Evolutionary conservation across 2,797 vertebrate species (phyloP), one percentile per base, ranked within the genome.

Genomic region (Amphiprion clarkii): DNA sequence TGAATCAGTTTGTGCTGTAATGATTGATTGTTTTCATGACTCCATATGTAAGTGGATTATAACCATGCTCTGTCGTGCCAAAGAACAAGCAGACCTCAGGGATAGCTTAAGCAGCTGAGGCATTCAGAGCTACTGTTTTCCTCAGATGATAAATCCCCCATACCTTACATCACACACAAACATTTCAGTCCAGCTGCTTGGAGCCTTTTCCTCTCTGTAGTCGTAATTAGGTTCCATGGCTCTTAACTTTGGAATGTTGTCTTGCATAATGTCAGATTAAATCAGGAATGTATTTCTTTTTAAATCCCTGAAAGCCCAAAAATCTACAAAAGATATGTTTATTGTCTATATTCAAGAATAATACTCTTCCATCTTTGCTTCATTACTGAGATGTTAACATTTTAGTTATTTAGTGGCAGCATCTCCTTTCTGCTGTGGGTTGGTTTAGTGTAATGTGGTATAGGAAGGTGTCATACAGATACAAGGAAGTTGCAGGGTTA

Each of bases 1-100:
- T 29, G n/a, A 82, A 66, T 71, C 63, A 39, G 52, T 71, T 70
- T 61, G 68, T 58, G 65, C 51, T 36, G 73, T 33, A 23, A 59
- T 71, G 51, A 69, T 16, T 62, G 71, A 84, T 74, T 84, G 72
- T 59, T 74, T 85, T 61, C 66, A 61, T 77, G 75, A 67, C 74
- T 81, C 64, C 33, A 74, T 68, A 74, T 69, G 69, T 66, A 65
- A 82, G 53, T 65, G 65, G 52, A 44, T 79, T 57, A 68, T 74
- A 71, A 74, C 33, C n/a, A 21, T 29, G 31, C 48, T 82, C 46
- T 53, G 51, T 27, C 52, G 33, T 42, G 59, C 55, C 40, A 33
- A 4, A 55, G 56, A 66, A 71, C 60, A 42, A 39, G 44, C 23
- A 57, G 64, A 44, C 59, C 67, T 57, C 31, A 3, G 71, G 62